Evolutionary conservation across 2,888 invertebrate species (phyloP).

Genomic region (Petrophora chlorosata): DNA sequence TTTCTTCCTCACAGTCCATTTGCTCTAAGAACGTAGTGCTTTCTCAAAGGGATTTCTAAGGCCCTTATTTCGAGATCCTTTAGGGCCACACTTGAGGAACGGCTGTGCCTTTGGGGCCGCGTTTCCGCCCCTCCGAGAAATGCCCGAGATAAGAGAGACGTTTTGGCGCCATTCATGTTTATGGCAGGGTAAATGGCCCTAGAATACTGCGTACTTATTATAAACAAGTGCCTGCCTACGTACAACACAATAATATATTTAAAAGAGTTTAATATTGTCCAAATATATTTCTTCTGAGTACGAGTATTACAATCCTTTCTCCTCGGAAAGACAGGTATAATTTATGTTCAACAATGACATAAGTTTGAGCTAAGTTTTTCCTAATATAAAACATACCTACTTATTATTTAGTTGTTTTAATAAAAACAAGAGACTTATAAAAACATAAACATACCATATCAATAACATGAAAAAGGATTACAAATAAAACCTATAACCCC

Average conservation of each 20-base stretch:
- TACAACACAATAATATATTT: conserved; percentile 25
- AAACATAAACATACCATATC: no score
- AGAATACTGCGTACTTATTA: conserved; percentile 80
- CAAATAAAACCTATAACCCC: no score
- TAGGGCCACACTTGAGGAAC: conserved; percentile 80
- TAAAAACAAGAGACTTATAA: no score
- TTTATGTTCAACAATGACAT: no score
- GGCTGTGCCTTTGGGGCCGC: conserved; percentile 69
- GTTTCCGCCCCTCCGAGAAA: conserved; percentile 80
- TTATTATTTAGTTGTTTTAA: no score
- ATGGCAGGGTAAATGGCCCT: conserved; percentile 80
- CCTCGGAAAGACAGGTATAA: no score
- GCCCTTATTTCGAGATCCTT: conserved; percentile 80
- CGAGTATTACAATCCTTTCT: no score
- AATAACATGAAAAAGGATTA: no score
- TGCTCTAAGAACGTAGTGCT: conserved; percentile 76
- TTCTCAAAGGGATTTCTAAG: conserved; percentile 72
- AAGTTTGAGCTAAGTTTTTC: no score
- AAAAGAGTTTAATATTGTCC: conserved; percentile 6
- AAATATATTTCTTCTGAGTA: no score
- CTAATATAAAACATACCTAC: no score
- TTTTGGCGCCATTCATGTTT: conserved; percentile 83
- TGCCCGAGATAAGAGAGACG: conserved; percentile 83
- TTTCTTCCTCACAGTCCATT: conserved; percentile 81
- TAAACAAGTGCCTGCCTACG: conserved; percentile 69